phyloP scores from a whole-genome alignment of 2,888 invertebrate genomes.

The Emmelina monodactyla region DNA sequence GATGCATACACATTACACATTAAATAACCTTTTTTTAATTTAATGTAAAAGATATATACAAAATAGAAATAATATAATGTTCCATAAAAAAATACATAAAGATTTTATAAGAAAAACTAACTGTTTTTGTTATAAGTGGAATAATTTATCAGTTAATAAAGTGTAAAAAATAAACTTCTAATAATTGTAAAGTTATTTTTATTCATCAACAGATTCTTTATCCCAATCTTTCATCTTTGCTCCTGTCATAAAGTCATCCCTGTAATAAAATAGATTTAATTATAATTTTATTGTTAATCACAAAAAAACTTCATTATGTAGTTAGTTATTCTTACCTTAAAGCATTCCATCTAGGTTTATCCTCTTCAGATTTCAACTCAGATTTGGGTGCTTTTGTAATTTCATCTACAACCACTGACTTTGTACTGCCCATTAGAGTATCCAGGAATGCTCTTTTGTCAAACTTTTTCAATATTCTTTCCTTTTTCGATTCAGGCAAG shows the following conservation, averaged over 20 bases:
- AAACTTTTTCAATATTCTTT: conserved; percentile 77
- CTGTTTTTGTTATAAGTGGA: conserved; percentile 14
- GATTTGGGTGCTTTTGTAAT: conserved; percentile 38
- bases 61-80: conserved; percentile 5
- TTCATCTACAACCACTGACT: conserved; percentile 62
- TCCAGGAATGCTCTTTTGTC: conserved; percentile 80
- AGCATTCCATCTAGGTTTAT: conserved; percentile 68
- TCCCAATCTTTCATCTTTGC: conserved; percentile 93
- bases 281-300: background rate
- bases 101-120: background rate
- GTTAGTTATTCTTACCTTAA: conserved; percentile 39
- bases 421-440: conserved; percentile 76
- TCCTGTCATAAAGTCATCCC: conserved; percentile 90
- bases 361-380: conserved; percentile 41
- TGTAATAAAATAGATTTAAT: conserved; percentile 51
- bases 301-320: background rate
- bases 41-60: background rate
- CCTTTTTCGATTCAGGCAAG: conserved; percentile 79
- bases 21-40: conserved; percentile 19
- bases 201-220: conserved; percentile 69
- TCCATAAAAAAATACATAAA: too few relatives aligned
- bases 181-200: conserved; percentile 13
- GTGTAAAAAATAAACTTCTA: conserved; percentile 12
- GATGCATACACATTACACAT: conserved; percentile 51
- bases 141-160: conserved; percentile 18